Evolutionary conservation across 2,888 invertebrate species (phyloP), one percentile per base, ranked within the genome.

Genomic region (Strigamia crassipes): DNA sequence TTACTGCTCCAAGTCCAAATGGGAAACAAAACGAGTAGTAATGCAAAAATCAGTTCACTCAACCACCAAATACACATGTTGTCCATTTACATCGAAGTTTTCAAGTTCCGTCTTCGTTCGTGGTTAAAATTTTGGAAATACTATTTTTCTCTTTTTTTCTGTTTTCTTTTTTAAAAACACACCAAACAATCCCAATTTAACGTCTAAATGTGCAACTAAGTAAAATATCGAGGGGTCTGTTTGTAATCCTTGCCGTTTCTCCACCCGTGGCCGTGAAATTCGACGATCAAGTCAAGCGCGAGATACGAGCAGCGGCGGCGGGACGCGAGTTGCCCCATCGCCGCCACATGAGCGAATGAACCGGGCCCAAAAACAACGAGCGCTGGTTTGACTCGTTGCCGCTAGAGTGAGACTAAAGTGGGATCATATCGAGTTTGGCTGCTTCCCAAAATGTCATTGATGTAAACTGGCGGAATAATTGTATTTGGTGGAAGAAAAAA

Each of bases 321-420:
- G 61, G 61, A 61, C 61, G n/a, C 21, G 61, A 61, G 61, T 61
- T 61, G 61, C 61, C 61, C 61, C 61, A 61, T 61, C 61, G 61
- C 61, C 61, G 61, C 61, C 61, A 61, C 61, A 61, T 23, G 61
- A 61, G 61, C 61, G 61, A 61, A 61, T 61, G 61, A 61, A 23
- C 61, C 21, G 61, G 61, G 21, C 61, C 61, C 61, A 2, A 61
- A 61, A 18, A 21, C 21, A 8, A n/a, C 21, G 61, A 61, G 23
- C 61, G 23, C 2, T 61, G 21, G 61, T 61, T 61, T 6, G n/a
- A 18, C 61, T 61, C 61, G 21, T 18, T 21, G 61, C 61, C 61
- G 23, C 61, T 21, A 61, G 61, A 61, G 61, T 23, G 61, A 10
- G 61, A 21, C 51, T 18, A 21, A 18, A 18, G 61, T 61, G 46